These are phyloP conservation scores for Aphidius ervi DNA, from an alignment of 1,140 invertebrate species.

Conservation along the genomic window DNA sequence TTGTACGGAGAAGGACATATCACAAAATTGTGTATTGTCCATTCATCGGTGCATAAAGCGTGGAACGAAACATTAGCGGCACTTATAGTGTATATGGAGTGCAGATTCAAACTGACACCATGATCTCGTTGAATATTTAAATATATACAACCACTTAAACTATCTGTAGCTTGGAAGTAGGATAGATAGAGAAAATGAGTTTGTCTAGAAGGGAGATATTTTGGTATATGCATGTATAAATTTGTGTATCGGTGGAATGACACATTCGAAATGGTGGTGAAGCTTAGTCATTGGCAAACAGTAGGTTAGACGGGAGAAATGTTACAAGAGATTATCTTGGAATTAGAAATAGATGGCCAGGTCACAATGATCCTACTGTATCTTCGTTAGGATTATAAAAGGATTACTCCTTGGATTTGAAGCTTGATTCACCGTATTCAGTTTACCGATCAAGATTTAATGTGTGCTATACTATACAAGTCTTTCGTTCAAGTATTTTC, in stretches of 20 bases:
- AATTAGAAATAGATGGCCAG: constrained; percentile 44
- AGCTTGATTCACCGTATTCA: constrained; percentile 33
- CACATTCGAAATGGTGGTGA: constrained; percentile 3
- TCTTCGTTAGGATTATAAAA: constrained; percentile 37
- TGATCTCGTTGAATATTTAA: constrained; percentile 15
- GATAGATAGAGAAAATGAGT: not conserved
- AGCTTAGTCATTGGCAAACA: constrained; percentile 17
- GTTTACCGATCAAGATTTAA: constrained; percentile 35
- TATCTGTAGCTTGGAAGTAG: not conserved
- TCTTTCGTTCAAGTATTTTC: too few relatives aligned
- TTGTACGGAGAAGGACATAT: too few relatives aligned
- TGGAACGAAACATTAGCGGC: constrained; percentile 36
- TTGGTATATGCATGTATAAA: not conserved
- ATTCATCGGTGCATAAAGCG: constrained; percentile 31
- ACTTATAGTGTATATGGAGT: constrained; percentile 36
- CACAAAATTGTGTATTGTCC: not conserved
- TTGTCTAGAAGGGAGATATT: not conserved
- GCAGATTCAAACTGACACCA: constrained; percentile 40
- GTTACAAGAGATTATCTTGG: constrained; percentile 35
- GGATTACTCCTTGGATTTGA: constrained; percentile 41
- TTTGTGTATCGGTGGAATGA: not conserved
- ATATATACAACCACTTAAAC: not conserved
- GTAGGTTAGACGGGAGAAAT: constrained; percentile 21
- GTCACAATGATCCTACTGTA: constrained; percentile 33
- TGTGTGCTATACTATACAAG: not conserved